Evolutionary conservation across 2,113 vertebrate species (phyloP).

Genomic region (Callipepla californica): DNA sequence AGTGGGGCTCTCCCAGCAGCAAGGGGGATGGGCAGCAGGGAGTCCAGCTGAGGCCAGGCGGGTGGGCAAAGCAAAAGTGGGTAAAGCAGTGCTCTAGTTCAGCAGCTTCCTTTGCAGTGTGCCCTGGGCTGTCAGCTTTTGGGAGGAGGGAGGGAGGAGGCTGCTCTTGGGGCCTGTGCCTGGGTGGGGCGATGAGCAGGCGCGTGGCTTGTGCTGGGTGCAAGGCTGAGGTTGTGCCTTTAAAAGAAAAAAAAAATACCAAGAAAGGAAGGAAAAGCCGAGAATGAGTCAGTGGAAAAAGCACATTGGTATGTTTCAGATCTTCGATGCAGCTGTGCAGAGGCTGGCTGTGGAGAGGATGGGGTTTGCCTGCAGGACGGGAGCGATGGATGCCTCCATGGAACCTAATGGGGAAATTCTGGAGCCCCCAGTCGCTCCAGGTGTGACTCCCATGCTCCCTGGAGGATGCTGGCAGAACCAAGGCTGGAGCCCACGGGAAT

Average conservation of each 20-base stretch:
- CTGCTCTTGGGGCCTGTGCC: not conserved
- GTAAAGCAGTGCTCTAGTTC: not conserved
- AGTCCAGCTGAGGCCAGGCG: not conserved
- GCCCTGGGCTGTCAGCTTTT: not conserved
- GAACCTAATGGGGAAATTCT: not conserved
- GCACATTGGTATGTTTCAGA: not conserved
- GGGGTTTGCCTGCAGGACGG: not conserved
- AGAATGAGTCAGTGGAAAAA: conserved; percentile 58
- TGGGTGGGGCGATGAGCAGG: conserved; percentile 47
- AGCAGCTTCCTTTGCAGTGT: conserved; percentile 2
- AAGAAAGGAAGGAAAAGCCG: not conserved
- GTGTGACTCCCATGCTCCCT: not conserved
- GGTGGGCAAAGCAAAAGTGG: not conserved
- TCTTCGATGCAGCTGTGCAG: not conserved
- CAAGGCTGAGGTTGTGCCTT: conserved; percentile 17
- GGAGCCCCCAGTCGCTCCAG: not conserved
- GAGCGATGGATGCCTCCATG: fast-evolving
- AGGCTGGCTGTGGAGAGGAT: fast-evolving
- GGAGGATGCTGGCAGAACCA: not conserved
- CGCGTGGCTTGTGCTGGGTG: not conserved
- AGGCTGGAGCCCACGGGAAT: not conserved
- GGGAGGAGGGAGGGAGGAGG: conserved; percentile 36
- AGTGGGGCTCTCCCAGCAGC: not conserved
- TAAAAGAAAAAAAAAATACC: not conserved
- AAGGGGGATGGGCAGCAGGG: not conserved